Evolutionary conservation across 2,888 invertebrate species (phyloP), one percentile per base, ranked within the genome.

Genomic region (Volucella inanis): DNA sequence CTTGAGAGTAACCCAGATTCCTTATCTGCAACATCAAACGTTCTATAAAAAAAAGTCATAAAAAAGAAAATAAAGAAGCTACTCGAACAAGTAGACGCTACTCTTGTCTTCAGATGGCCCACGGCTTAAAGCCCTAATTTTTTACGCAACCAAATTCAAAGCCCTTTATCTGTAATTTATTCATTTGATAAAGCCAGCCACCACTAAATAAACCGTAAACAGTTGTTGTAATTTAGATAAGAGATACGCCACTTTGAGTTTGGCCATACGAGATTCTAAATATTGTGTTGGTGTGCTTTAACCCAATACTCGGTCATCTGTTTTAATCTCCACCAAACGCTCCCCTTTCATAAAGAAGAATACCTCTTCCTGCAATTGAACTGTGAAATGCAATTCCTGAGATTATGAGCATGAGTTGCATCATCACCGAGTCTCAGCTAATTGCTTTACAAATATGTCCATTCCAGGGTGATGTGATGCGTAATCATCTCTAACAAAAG

Each of bases 1-100:
- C 82, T 82, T 77, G 77, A 82, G 18, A 9, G 9, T 82, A 76
- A 65, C 71, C 82, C 41, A 71, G 43, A 71, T 82, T 71, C 22
- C n/a, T 22, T n/a, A 45, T 52, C 18, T 10, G 2, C 14, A 22
- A 68, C 62, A 38, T 54, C 31, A 45, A 52, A 62, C 43, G 43
- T 52, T 39, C 50, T 41, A 50, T 8, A 52, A 18, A 11, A 39
- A 38, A 39, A 41, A 31, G 6, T 22, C 41, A 31, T 65, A 65
- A 65, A 41, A 64, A 11, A 31, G 8, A 31, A 31, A 31, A 18
- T 1, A 15, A n/a, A 50, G 6, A 31, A 31, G 31, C 31, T 6
- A 31, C 31, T 31, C 4, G 38, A 18, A 41, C 12, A 49, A 15
- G 62, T 0, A n/a, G 18, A 22, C 2, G 18, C 18, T 22, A 22